These are phyloP conservation scores for Ciconia boyciana DNA, from an alignment of 2,113 vertebrate species.

Conservation along the genomic window DNA sequence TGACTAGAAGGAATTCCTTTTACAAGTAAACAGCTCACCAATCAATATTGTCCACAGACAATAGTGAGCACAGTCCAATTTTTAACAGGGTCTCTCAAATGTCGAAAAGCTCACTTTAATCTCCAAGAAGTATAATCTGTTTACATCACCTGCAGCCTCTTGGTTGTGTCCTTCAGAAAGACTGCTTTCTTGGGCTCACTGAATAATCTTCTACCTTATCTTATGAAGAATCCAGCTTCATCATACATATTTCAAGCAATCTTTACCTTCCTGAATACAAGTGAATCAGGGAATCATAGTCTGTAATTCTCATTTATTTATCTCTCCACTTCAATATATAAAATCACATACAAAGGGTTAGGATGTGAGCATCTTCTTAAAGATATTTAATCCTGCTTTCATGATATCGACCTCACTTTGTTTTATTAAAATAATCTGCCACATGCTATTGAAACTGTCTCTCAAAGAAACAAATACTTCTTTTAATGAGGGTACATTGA, in stretches of 20 bases:
- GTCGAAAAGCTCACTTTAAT: slow-evolving; percentile 30
- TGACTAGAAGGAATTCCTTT: slow-evolving; percentile 4
- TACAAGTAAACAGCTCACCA: neutral
- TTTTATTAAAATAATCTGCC: slow-evolving; percentile 3
- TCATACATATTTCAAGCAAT: neutral
- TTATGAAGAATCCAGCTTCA: neutral
- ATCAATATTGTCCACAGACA: neutral
- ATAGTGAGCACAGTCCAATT: neutral
- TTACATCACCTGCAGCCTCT: neutral
- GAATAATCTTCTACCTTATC: neutral
- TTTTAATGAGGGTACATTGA: neutral
- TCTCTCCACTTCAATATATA: neutral
- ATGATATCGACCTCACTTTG: neutral
- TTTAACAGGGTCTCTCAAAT: slow-evolving; percentile 27
- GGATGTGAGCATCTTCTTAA: neutral
- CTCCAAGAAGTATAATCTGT: slow-evolving; percentile 26
- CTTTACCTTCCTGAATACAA: neutral
- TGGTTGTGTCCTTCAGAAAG: neutral
- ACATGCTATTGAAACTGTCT: neutral
- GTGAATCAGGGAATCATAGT: neutral
- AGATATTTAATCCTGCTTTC: neutral
- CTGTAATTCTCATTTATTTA: neutral
- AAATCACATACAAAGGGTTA: neutral
- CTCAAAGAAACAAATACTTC: neutral
- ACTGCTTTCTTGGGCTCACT: neutral